These are phyloP conservation scores for Atherix ibis DNA, from an alignment of 2,888 invertebrate genomes.

Conservation along the genomic window DNA sequence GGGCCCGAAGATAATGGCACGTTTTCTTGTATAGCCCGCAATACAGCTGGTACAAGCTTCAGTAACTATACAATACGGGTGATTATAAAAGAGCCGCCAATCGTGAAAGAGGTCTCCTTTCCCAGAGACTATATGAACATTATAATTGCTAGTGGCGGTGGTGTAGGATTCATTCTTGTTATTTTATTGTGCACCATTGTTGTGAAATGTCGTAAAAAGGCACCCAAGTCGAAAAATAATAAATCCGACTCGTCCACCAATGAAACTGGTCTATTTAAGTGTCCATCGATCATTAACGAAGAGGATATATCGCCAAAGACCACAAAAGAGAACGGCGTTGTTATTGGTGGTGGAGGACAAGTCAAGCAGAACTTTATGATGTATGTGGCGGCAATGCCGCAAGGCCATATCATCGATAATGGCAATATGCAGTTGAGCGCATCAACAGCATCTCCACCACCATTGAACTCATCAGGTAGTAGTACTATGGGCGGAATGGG, in stretches of 20 bases:
- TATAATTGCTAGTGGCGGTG: constrained; percentile 47
- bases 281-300: constrained; percentile 32
- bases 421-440: constrained; percentile 14
- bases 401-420: constrained; percentile 16
- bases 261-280: constrained; percentile 37
- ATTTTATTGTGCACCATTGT: constrained; percentile 50
- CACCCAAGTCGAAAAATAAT: constrained; percentile 33
- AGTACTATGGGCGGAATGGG: not conserved
- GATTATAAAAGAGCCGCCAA: constrained; percentile 54
- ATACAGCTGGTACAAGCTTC: constrained; percentile 62
- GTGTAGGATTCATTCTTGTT: constrained; percentile 46
- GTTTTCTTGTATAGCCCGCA: constrained; percentile 72
- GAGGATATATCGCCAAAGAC: constrained; percentile 23
- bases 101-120: constrained; percentile 49
- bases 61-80: constrained; percentile 70
- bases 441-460: constrained; percentile 12
- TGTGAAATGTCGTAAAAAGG: constrained; percentile 36
- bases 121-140: constrained; percentile 55
- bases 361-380: constrained; percentile 30
- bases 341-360: constrained; percentile 19
- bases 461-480: constrained; percentile 4
- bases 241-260: constrained; percentile 45
- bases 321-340: constrained; percentile 19
- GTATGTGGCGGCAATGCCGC: constrained; percentile 22
- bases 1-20: constrained; percentile 70